Evolutionary conservation across 2,888 invertebrate species (phyloP).

Genomic region (Keiferia lycopersicella): DNA sequence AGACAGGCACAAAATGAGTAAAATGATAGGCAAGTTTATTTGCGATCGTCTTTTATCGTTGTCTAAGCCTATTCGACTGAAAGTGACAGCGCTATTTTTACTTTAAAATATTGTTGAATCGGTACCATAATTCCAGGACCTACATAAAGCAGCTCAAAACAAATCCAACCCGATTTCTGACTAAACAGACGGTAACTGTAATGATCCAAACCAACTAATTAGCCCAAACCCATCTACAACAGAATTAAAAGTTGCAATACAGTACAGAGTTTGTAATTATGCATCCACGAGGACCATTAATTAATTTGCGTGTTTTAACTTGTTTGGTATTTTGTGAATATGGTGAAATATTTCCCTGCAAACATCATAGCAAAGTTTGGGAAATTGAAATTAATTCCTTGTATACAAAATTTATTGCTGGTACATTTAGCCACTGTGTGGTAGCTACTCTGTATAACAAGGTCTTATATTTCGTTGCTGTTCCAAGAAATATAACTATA

Average conservation of each 20-base stretch:
- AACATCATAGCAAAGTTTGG: slow-evolving; percentile 2
- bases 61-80: no score
- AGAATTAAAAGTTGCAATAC: slow-evolving; percentile 30
- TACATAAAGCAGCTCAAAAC: background rate
- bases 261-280: slow-evolving; percentile 41
- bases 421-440: no score
- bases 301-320: slow-evolving; percentile 49
- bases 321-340: slow-evolving; percentile 28
- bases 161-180: slow-evolving; percentile 2
- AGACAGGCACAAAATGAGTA: no score
- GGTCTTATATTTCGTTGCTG: no score
- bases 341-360: slow-evolving; percentile 4
- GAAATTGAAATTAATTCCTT: background rate
- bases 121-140: no score
- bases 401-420: background rate
- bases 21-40: no score
- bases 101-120: no score
- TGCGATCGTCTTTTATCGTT: no score
- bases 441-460: background rate
- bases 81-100: no score
- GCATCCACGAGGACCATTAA: slow-evolving; percentile 51
- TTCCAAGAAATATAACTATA: no score
- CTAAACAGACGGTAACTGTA: slow-evolving; percentile 6
- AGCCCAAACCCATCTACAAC: slow-evolving; percentile 26
- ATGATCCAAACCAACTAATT: slow-evolving; percentile 24